Conservation (phyloP, 1,140 invertebrate genomes). For the Lordiphosa clarofinis region DNA sequence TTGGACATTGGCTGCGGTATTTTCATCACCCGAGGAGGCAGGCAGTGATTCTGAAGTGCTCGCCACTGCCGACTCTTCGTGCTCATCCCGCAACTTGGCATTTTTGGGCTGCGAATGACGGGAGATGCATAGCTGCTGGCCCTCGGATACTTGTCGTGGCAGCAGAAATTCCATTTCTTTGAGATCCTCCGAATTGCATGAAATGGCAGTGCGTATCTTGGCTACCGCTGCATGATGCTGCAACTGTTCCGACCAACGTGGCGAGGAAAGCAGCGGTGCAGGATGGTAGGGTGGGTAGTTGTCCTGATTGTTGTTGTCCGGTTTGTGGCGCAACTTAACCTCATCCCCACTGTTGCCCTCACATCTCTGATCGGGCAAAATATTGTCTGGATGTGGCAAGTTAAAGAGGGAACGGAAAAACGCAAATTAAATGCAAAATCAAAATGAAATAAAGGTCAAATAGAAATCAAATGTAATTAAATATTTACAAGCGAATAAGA, state of each 20-base stretch:
- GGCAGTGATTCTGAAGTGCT: slow-evolving; percentile 22
- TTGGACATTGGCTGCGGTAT: slow-evolving; percentile 36
- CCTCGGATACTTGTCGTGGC: slow-evolving; percentile 44
- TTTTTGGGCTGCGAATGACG: slow-evolving; percentile 63
- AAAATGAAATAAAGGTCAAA: slow-evolving; percentile 45
- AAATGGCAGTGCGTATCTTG: slow-evolving; percentile 69
- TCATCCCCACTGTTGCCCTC: slow-evolving; percentile 20
- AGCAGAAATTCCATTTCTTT: slow-evolving; percentile 80
- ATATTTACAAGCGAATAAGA: slow-evolving; percentile 54
- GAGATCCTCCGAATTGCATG: slow-evolving; percentile 58
- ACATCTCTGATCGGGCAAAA: slow-evolving; percentile 33
- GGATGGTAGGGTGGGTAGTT: slow-evolving; percentile 51
- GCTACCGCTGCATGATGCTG: slow-evolving; percentile 66
- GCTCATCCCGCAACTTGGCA: slow-evolving; percentile 54
- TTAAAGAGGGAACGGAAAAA: slow-evolving; percentile 16
- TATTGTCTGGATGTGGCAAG: slow-evolving; percentile 41
- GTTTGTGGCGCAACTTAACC: slow-evolving; percentile 49
- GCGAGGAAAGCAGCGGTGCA: slow-evolving; percentile 34
- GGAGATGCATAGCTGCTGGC: slow-evolving; percentile 54
- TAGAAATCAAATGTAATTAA: slow-evolving; percentile 36
- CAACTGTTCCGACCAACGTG: slow-evolving; percentile 71
- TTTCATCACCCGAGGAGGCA: slow-evolving; percentile 37
- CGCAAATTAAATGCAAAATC: slow-evolving; percentile 41
- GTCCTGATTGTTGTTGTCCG: slow-evolving; percentile 28
- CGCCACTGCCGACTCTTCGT: slow-evolving; percentile 20